These are phyloP conservation scores for Betta splendens DNA, from an alignment of 2,797 vertebrate species.

Conservation along the genomic window DNA sequence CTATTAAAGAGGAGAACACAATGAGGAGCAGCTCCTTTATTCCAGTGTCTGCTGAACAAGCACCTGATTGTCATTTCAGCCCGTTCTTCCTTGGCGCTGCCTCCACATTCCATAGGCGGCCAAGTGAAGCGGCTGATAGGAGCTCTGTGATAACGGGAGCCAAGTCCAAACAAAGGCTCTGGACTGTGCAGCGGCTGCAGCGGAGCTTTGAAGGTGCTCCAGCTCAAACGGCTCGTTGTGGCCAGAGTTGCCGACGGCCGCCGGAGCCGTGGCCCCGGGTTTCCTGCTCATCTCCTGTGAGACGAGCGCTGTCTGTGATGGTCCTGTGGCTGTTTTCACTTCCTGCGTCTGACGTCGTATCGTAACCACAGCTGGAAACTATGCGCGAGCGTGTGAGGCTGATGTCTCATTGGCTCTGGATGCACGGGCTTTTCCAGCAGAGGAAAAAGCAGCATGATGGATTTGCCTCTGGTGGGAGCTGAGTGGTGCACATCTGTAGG, in stretches of 20 bases:
- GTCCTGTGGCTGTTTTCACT: background rate
- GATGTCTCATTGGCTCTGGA: conserved; percentile 41
- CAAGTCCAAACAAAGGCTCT: conserved; percentile 65
- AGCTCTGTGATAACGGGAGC: conserved; percentile 63
- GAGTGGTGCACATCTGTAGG: conserved; percentile 46
- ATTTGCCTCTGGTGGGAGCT: conserved; percentile 32
- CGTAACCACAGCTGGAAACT: conserved; percentile 54
- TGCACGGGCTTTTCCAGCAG: conserved; percentile 28
- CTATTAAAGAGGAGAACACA: too few species aligned
- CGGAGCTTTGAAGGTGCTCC: conserved; percentile 54
- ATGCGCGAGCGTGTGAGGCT: conserved; percentile 39
- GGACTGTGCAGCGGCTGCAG: conserved; percentile 40
- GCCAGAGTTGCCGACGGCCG: conserved; percentile 56
- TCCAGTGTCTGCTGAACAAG: conserved; percentile 8
- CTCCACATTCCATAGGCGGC: conserved; percentile 47
- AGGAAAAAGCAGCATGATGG: conserved; percentile 21
- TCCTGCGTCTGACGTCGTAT: conserved; percentile 28
- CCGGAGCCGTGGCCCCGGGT: conserved; percentile 69
- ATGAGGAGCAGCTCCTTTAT: too few species aligned
- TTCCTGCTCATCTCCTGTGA: conserved; percentile 59
- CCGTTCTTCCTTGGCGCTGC: background rate
- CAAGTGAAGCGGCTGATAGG: conserved; percentile 49
- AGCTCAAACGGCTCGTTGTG: conserved; percentile 53
- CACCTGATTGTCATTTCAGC: conserved; percentile 10
- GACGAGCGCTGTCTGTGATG: too few species aligned